Conservation (phyloP, 2,888 invertebrate genomes). For the Ethmia dodecea region DNA sequence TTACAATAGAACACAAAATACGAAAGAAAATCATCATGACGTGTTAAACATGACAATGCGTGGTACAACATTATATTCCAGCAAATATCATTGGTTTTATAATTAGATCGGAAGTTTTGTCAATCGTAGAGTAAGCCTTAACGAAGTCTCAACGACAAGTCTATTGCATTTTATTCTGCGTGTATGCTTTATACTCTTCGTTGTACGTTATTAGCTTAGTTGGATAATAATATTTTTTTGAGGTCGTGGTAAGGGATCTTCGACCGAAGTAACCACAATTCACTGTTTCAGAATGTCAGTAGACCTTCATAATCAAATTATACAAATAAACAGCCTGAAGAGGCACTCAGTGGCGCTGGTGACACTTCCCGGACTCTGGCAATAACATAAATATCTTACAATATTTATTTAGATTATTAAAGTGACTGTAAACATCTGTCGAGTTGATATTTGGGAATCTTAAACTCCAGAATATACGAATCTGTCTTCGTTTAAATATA, state of each 20-base stretch:
- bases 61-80: no score
- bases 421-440: constrained; percentile 52
- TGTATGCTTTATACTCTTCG: no score
- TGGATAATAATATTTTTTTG: no score
- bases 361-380: constrained; percentile 34
- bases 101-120: no score
- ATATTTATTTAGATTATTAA: constrained; percentile 56
- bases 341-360: constrained; percentile 14
- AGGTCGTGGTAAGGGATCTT: constrained; percentile 2
- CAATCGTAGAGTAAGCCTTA: no score
- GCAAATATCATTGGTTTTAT: no score
- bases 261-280: neutral
- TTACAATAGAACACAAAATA: no score
- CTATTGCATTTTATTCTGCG: no score
- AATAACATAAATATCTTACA: constrained; percentile 48
- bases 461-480: constrained; percentile 25
- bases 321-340: constrained; percentile 29
- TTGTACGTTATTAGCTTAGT: no score
- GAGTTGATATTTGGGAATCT: constrained; percentile 42
- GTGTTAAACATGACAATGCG: no score
- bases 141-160: no score
- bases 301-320: constrained; percentile 33
- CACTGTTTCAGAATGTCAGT: neutral
- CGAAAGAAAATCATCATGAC: no score
- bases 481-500: constrained; percentile 10